Conservation (phyloP, 2,797 vertebrate species). For the Kryptolebias ocellatus region DNA sequence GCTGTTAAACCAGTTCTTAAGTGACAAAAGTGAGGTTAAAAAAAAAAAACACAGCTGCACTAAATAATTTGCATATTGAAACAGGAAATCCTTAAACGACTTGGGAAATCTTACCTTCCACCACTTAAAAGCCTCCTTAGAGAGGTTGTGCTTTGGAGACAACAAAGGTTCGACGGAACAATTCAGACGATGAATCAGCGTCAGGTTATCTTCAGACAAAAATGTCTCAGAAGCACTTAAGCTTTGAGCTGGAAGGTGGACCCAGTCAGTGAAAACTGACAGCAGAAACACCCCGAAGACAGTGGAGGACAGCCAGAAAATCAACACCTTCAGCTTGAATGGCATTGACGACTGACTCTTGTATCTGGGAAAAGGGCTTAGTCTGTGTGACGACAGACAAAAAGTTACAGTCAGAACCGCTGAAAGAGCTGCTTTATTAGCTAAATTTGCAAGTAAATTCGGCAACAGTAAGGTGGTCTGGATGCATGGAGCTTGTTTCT, state of each 20-base stretch:
- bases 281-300: not conserved
- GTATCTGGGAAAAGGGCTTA: not conserved
- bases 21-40: not conserved
- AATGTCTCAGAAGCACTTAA: constrained; percentile 4
- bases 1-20: not conserved
- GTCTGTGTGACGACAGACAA: not conserved
- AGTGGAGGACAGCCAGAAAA: not conserved
- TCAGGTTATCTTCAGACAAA: not conserved
- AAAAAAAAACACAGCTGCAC: too few relatives aligned
- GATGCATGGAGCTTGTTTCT: too few relatives aligned
- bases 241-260: not conserved
- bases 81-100: not conserved
- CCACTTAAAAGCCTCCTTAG: constrained; percentile 2
- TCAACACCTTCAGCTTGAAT: accelerated
- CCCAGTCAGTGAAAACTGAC: not conserved
- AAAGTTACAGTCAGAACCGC: too few relatives aligned
- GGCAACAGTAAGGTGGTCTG: too few relatives aligned
- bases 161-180: not conserved
- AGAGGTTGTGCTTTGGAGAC: not conserved
- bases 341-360: not conserved
- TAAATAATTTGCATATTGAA: too few relatives aligned
- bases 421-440: too few relatives aligned
- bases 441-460: too few relatives aligned
- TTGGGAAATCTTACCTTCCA: constrained; percentile 8
- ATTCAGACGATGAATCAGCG: not conserved